Percentiles rank a stretch among this genome's conserved stretches.
phyloP scores from a whole-genome alignment of 2,797 vertebrate genomes.

The Enteromius thamalakanensis region DNA sequence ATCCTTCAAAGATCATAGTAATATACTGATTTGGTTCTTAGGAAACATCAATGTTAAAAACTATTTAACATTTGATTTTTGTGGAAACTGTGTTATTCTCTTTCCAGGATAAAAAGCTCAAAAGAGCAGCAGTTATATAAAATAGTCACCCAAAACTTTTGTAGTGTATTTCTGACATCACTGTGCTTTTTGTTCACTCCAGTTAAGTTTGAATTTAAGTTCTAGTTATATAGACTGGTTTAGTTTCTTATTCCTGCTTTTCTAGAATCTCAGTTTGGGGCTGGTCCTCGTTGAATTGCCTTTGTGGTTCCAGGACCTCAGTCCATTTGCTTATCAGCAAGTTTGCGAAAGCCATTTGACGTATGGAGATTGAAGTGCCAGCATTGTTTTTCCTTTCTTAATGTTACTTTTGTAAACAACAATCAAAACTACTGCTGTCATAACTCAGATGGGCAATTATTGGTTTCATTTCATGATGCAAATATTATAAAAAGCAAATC shows the following conservation, averaged over 20 bases:
- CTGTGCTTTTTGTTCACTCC: not conserved
- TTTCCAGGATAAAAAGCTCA: not conserved
- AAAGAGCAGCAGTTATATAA: not conserved
- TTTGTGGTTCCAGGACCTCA: slow-evolving; percentile 1
- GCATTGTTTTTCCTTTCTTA: not conserved
- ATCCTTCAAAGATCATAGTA: not conserved
- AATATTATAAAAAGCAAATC: not conserved
- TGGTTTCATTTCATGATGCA: not conserved
- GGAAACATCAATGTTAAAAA: not conserved
- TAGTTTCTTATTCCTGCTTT: not conserved
- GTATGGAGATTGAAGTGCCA: not conserved
- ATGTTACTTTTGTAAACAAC: not conserved
- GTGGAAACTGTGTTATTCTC: not conserved
- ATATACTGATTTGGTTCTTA: not conserved
- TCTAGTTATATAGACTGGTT: no score
- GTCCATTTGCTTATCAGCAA: not conserved
- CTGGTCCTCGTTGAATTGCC: not conserved
- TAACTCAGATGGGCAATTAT: not conserved
- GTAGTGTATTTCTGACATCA: not conserved
- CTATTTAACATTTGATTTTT: not conserved
- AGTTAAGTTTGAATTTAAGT: not conserved
- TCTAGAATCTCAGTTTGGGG: not conserved
- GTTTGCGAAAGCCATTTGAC: not conserved
- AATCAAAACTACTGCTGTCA: slow-evolving; percentile 1
- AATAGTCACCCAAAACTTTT: not conserved